These are phyloP conservation scores for Latrodectus hesperus DNA, from an alignment of 2,888 invertebrate genomes.

Conservation along the genomic window DNA sequence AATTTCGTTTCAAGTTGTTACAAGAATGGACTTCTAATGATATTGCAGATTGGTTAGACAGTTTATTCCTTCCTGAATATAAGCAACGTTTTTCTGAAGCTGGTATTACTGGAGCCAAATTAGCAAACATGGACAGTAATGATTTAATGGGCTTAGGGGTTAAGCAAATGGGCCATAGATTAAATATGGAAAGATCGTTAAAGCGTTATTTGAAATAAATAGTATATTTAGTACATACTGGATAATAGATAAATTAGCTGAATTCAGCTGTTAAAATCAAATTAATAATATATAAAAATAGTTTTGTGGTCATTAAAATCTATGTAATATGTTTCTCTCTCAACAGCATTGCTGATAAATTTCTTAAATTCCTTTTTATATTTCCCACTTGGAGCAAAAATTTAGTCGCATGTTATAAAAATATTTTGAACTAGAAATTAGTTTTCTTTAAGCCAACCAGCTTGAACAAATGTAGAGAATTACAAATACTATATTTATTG, in stretches of 20 bases:
- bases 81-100: conserved; percentile 76
- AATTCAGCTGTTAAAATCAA: conserved; percentile 59
- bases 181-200: conserved; percentile 68
- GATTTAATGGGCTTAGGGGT: conserved; percentile 78
- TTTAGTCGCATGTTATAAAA: conserved; percentile 62
- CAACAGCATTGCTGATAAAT: conserved; percentile 54
- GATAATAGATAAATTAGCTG: conserved; percentile 53
- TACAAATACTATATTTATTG: conserved; percentile 64
- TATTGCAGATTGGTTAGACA: conserved; percentile 78
- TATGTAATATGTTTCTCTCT: conserved; percentile 48
- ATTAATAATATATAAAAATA: conserved; percentile 57
- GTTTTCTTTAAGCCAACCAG: conserved; percentile 52
- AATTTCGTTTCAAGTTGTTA: conserved; percentile 72
- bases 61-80: conserved; percentile 78
- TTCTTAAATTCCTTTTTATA: conserved; percentile 52
- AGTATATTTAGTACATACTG: conserved; percentile 37
- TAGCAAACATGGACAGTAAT: conserved; percentile 77
- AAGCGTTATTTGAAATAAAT: conserved; percentile 66
- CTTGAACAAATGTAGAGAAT: conserved; percentile 58
- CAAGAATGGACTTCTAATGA: conserved; percentile 77
- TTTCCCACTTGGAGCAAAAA: conserved; percentile 45
- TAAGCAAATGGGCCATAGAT: conserved; percentile 77
- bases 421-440: conserved; percentile 54
- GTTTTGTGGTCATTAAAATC: conserved; percentile 66
- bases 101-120: conserved; percentile 77